Base-by-base conservation (phyloP, 1,140 invertebrate genomes). In the Vanessa tameamea region DNA sequence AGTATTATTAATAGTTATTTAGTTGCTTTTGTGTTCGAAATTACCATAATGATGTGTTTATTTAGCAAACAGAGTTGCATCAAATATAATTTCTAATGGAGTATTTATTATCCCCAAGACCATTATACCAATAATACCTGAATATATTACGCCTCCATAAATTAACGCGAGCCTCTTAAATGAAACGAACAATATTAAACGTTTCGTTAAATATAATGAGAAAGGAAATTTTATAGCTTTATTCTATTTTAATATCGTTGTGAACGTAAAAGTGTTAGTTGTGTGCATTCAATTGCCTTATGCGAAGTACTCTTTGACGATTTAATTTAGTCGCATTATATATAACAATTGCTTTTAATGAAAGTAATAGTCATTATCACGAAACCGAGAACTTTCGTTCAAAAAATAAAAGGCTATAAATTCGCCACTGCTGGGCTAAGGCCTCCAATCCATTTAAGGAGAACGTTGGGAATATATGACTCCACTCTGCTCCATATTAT, bases 161-260 rank as follows among this genome's bases (percentile, higher is more conserved):
- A 43, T 31, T 61, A 75, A 68, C 67, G 50, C 31, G 66, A 48
- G 55, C 31, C 53, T 37, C 67, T 47, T 74, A 77, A 75, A 31
- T 71, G 70, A 77, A 75, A 77, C 70, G 73, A 75, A 73, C 68
- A 48, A 50, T 72, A 78, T 76, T 69, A 74, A 79, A 77, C 65
- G 74, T 73, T 75, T 64, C 72, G 76, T 70, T 55, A 76, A 51
- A 71, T 72, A 74, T 67, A 79, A 76, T 75, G 72, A 68, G 68
- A 75, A 75, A 75, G 68, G 68, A 79, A 73, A 83, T 81, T 79
- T 78, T 78, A 77, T 68, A 65, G 72, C 69, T 59, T 70, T 66
- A 68, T 76, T 80, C 72, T 71, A 80, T 79, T 80, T 83, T 83
- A 79, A 83, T 80, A 77, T 80, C 77, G 77, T 79, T 71, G 71